Conservation (phyloP, 2,113 vertebrate genomes). For the Trichomycterus rosablanca region DNA sequence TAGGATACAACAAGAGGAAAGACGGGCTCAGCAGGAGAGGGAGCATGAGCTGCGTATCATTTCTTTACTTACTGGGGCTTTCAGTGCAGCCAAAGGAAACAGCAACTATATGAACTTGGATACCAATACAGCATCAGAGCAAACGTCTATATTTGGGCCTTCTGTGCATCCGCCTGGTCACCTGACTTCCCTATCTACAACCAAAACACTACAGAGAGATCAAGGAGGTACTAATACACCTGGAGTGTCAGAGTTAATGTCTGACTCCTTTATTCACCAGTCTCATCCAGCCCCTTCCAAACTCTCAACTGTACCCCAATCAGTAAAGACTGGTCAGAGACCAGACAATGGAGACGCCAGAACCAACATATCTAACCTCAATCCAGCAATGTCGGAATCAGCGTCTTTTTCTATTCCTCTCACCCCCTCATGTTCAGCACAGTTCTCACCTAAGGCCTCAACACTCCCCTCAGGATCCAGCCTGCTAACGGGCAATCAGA, state of each 20-base stretch:
- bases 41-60: constrained; percentile 79
- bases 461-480: constrained; percentile 38
- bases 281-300: no score
- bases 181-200: constrained; percentile 37
- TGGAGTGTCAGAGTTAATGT: no score
- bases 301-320: background rate
- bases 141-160: background rate
- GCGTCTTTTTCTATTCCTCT: background rate
- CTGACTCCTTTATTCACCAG: constrained; percentile 1
- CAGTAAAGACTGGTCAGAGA: background rate
- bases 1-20: constrained; percentile 74
- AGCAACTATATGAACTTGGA: constrained; percentile 4
- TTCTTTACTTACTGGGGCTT: constrained; percentile 64
- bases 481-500: constrained; percentile 21
- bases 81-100: constrained; percentile 42
- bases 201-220: constrained; percentile 11
- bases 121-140: background rate
- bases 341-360: background rate
- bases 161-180: constrained; percentile 2
- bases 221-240: constrained; percentile 20
- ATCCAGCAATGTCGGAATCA: background rate
- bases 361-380: background rate
- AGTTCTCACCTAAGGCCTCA: constrained; percentile 11
- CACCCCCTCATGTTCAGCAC: constrained; percentile 2
- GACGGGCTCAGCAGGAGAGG: constrained; percentile 64